Evolutionary conservation across 2,888 invertebrate genomes (phyloP), one percentile per base, ranked within the genome.

Genomic region (Cancer borealis): DNA sequence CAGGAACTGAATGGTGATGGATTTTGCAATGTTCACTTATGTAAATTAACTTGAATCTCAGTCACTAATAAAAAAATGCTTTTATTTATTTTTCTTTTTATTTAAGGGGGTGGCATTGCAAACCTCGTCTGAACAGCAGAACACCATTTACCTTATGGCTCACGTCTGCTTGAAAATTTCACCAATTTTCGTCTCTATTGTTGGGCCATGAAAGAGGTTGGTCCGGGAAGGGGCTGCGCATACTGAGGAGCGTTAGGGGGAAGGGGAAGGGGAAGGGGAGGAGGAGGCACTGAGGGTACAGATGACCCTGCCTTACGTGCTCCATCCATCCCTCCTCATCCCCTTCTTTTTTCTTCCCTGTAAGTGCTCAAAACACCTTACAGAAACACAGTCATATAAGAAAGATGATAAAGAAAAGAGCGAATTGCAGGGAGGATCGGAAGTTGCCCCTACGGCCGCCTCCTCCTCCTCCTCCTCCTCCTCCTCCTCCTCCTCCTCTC

Each of bases 161-260:
- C 92, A 93, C 92, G 92, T 93, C 92, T 89, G 73, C 92, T 93
- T 93, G 92, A 89, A 89, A 93, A 88, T 60, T 93, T 93, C 73
- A 93, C 92, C 92, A 93, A 93, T 93, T 88, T 93, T 93, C 88
- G n/a, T 73, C 45, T 88, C 66, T 73, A 93, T 93, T 93, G 92
- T 93, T 88, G 92, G 47, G 54, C 92, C 87, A n/a, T 92, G 92
- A 54, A 92, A 87, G 47, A 92, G 66, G 46, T 47, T 45, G 47
- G 66, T 66, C 91, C 17, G 47, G 90, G 5, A 30, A 39, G 84
- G 84, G 39, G 84, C 84, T 39, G 84, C 84, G 84, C 84, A 84
- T 89, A 89, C 89, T 89, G 54, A 54, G 60, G 60, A 66, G 60
- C 54, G 1, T 39, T 45, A 30, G 79, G 60, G 14, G 39, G 17